Conservation (phyloP, 1,140 invertebrate species). For the Bathynomus jamesi region DNA sequence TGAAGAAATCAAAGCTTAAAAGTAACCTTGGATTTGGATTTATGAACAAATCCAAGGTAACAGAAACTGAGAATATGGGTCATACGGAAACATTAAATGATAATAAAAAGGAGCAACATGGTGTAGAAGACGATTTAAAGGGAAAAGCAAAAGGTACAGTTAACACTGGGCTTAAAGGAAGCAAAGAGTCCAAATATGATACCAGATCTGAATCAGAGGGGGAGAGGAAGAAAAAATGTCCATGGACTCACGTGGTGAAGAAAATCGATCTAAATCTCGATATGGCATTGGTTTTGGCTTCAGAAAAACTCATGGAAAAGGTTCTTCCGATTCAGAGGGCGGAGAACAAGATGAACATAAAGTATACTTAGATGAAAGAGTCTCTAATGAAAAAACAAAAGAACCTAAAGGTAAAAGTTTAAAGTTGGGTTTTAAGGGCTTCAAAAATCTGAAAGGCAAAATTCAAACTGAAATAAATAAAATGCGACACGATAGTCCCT, state of each 20-base stretch:
- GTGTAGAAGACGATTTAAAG: slow-evolving; percentile 17
- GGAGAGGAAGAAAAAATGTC: slow-evolving; percentile 19
- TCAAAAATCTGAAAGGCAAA: slow-evolving; percentile 29
- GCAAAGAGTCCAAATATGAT: slow-evolving; percentile 19
- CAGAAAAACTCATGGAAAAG: slow-evolving; percentile 16
- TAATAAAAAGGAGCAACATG: slow-evolving; percentile 2
- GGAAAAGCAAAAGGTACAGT: slow-evolving; percentile 16
- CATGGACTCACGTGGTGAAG: slow-evolving; percentile 17
- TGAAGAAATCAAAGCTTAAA: slow-evolving; percentile 20
- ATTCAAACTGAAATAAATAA: slow-evolving; percentile 25
- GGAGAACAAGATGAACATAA: slow-evolving; percentile 19
- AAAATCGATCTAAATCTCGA: slow-evolving; percentile 5
- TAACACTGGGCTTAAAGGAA: slow-evolving; percentile 18
- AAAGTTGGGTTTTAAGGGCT: slow-evolving; percentile 21
- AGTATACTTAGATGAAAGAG: slow-evolving; percentile 17
- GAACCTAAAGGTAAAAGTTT: slow-evolving; percentile 25
- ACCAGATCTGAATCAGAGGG: slow-evolving; percentile 22
- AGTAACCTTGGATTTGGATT: slow-evolving; percentile 24
- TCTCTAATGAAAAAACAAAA: slow-evolving; percentile 19
- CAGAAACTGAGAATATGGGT: slow-evolving; percentile 13
- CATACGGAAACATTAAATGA: slow-evolving; percentile 9
- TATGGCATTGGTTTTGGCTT: slow-evolving; percentile 20
- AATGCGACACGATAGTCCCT: slow-evolving; percentile 28
- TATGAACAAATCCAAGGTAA: slow-evolving; percentile 19
- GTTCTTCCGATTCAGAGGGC: slow-evolving; percentile 25